Evolutionary conservation across 1,140 invertebrate species (phyloP), one percentile per base, ranked within the genome.

Genomic region (Camponotus vicinus): DNA sequence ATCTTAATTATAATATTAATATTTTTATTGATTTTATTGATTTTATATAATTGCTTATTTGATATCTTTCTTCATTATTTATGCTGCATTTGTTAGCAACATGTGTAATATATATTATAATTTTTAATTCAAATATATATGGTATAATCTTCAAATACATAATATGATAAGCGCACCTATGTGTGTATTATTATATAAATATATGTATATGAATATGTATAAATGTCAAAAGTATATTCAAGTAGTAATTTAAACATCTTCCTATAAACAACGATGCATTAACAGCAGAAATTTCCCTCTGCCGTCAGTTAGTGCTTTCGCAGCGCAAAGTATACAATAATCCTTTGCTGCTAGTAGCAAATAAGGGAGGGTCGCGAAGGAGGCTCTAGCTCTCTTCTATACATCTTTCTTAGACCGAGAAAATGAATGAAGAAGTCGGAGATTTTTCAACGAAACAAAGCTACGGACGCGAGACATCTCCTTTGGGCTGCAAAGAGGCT

Each of bases 321-420:
- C 27, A 21, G 6, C 57, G 63, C 84, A 71, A 84, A 78, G 37
- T 82, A 67, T 78, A 87, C 86, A 88, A 92, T 91, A 91, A 92
- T 92, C 85, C 86, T 86, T 91, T 59, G 67, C 87, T 87, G 80
- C 52, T 87, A 90, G 87, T 75, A 89, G 86, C 83, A 89, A 92
- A 89, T 89, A 84, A 87, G 80, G 32, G 78, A 84, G 83, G 70
- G 64, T 55, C 67, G 77, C 70, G 79, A 86, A 91, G 49, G 73
- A 88, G 83, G 85, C 70, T 83, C 69, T 66, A 52, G 49, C 64
- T 89, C 71, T 52, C 1, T 52, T 52, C 13, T 86, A 87, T 70
- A 80, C 85, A 5, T 52, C 73, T 84, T 86, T 87, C 85, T 77
- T 87, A 80, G 18, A 75, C 66, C 27, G 75, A 78, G 73, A 69